Evolutionary conservation across 1,140 invertebrate genomes (phyloP).

Genomic region (Caerostris extrusa): DNA sequence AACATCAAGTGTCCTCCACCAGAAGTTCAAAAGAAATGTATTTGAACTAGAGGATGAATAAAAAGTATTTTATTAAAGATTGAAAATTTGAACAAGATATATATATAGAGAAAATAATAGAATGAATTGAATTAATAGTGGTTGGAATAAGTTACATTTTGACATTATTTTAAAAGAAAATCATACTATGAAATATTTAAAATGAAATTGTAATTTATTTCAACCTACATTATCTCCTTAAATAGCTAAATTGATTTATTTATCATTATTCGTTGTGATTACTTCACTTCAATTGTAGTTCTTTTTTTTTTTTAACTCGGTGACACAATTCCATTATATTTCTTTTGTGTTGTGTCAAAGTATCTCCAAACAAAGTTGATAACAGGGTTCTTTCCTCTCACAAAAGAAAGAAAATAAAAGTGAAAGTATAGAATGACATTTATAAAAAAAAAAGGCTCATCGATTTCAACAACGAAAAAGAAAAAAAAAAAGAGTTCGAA

Average conservation of each 20-base stretch:
- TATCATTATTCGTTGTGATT: neutral
- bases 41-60: too few relatives aligned
- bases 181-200: too few relatives aligned
- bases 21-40: too few relatives aligned
- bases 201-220: too few relatives aligned
- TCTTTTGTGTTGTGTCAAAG: neutral
- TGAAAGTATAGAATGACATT: neutral
- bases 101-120: too few relatives aligned
- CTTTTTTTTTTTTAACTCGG: neutral
- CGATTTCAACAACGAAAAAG: neutral
- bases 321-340: neutral
- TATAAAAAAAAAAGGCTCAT: neutral
- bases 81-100: too few relatives aligned
- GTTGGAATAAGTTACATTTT: too few relatives aligned
- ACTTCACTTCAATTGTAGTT: neutral
- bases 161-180: too few relatives aligned
- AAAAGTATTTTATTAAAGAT: too few relatives aligned
- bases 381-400: neutral
- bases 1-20: too few relatives aligned
- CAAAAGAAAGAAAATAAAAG: neutral
- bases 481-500: neutral
- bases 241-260: neutral
- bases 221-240: too few relatives aligned
- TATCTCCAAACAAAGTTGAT: neutral
- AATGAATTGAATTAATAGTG: too few relatives aligned